Percentiles rank a stretch among this genome's conserved stretches.
phyloP scores from a whole-genome alignment of 2,888 invertebrate genomes.

The Harpalus rufipes region DNA sequence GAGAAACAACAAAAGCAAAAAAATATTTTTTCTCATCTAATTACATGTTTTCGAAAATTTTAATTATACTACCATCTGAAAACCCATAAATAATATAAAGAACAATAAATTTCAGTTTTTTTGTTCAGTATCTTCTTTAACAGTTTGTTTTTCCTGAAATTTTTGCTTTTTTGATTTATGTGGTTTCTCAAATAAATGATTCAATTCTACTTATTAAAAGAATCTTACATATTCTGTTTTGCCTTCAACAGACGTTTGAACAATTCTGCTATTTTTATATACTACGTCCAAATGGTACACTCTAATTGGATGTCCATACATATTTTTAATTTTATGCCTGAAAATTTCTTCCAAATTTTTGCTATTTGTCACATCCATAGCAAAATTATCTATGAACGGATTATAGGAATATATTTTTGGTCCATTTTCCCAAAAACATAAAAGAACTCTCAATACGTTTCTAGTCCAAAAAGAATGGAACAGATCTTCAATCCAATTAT shows the following conservation, averaged over 20 bases:
- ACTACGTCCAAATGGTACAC: constrained; percentile 49
- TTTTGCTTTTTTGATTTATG: no score
- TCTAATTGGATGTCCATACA: constrained; percentile 52
- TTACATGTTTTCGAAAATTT: no score
- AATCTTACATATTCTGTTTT: constrained; percentile 12
- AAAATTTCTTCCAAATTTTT: constrained; percentile 42
- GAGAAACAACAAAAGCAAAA: no score
- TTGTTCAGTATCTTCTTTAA: no score
- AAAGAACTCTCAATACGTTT: constrained; percentile 32
- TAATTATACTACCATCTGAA: no score
- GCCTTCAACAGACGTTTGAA: constrained; percentile 1
- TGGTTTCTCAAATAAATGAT: no score
- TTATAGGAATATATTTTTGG: constrained; percentile 56
- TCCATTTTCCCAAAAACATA: constrained; percentile 48
- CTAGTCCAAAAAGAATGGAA: constrained; percentile 54
- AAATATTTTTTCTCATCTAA: no score
- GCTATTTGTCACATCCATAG: constrained; percentile 30
- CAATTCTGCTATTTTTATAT: constrained; percentile 39
- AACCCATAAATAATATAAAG: no score
- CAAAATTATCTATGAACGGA: constrained; percentile 53
- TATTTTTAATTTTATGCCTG: constrained; percentile 51
- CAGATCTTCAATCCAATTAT: constrained; percentile 7
- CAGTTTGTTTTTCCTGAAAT: no score
- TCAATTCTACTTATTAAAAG: no score
- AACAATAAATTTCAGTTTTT: no score